Evolutionary conservation across 2,113 vertebrate species (phyloP), one percentile per base, ranked within the genome.

Genomic region (Mormoops blainvillei): DNA sequence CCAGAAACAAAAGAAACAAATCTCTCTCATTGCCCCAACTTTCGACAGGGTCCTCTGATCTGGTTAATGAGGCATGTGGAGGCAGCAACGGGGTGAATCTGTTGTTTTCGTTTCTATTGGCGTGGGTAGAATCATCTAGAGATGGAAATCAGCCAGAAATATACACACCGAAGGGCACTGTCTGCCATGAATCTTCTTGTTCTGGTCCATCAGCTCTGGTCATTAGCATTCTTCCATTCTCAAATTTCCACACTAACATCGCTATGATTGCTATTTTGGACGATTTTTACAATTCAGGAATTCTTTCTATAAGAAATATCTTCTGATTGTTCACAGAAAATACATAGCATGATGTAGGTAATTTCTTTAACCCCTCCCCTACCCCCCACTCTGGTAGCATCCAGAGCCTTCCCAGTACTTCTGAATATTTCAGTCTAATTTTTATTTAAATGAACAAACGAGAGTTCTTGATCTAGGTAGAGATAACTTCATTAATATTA

Each of bases 161-260:
- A 26, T 20, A 58, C 68, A 94, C 74, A 76, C 80, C 0, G 48
- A 93, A 96, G 95, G 97, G 92, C 94, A 94, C 26, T 80, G 88
- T 98, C 93, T 36, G 33, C 76, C 0, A 8, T 45, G 82, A 77
- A 70, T 74, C 88, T 83, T 86, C 81, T 76, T 33, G 96, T 95
- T 97, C 94, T 73, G 93, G 93, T 78, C 93, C 87, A 92, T 97
- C 96, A 96, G 74, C 95, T 96, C 81, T 14, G 12, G 65, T 83
- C 89, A 91, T 97, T 95, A 98, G 91, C 91, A 28, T 90, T 95
- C 92, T 96, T 97, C 94, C 91, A 48, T 87, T 96, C 54, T 94
- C 94, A 82, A 82, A 65, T 94, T 93, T 89, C 93, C 73, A 36
- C 82, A 95, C 80, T 86, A 48, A 7, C 68, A n/a, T 94, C 94